Percentiles rank a stretch among this genome's conserved stretches.
Evolutionary conservation across 1,140 invertebrate species (phyloP).

Genomic region (Drosophila santomea): DNA sequence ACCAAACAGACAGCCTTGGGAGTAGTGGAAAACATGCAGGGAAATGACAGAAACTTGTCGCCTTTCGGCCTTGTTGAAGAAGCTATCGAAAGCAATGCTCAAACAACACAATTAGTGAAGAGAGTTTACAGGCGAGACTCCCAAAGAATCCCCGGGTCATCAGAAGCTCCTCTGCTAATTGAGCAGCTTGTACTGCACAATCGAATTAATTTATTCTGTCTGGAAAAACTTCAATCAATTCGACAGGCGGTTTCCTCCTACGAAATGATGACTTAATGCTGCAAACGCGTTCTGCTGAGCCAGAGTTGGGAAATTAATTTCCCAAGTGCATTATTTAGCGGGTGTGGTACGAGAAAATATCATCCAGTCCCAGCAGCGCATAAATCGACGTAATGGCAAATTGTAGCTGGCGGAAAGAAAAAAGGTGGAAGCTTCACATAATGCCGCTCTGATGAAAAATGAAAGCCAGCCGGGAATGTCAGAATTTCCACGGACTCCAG

Average conservation of each 20-base stretch:
- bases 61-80: conserved; percentile 34
- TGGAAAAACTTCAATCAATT: conserved; percentile 47
- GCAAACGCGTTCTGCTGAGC: conserved; percentile 10
- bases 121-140: conserved; percentile 26
- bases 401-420: conserved; percentile 33
- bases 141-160: conserved; percentile 1
- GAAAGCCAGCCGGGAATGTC: conserved; percentile 41
- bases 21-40: conserved; percentile 50
- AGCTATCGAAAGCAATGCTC: conserved; percentile 43
- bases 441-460: conserved; percentile 40
- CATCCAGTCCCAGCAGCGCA: conserved; percentile 37
- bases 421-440: conserved; percentile 23
- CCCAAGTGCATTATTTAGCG: conserved; percentile 71
- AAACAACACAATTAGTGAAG: conserved; percentile 70
- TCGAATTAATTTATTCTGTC: conserved; percentile 60
- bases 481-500: conserved; percentile 19
- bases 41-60: conserved; percentile 78
- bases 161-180: conserved; percentile 56
- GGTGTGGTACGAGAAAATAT: conserved; percentile 7
- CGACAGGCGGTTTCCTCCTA: conserved; percentile 10
- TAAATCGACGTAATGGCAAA: conserved; percentile 64
- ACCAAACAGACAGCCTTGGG: conserved; percentile 45
- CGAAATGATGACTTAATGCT: conserved; percentile 44
- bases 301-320: conserved; percentile 64
- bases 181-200: conserved; percentile 49